A percentile compares a stretch with the other conserved stretches of the same genome.
phyloP scores from a whole-genome alignment of 2,888 invertebrate species.

The Hypomecis punctinalis region DNA sequence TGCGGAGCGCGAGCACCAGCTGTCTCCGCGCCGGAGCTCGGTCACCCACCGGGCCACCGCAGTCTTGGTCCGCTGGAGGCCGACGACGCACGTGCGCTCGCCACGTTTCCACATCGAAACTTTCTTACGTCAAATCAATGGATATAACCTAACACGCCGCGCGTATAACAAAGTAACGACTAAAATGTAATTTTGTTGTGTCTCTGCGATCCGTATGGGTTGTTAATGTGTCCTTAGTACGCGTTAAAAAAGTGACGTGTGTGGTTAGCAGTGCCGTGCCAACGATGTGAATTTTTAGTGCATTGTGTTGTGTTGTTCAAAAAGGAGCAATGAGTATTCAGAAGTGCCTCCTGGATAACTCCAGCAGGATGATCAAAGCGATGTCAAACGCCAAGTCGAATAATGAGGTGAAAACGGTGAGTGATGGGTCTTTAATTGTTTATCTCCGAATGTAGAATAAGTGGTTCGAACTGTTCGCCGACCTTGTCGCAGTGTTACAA shows the following conservation, averaged over 20 bases:
- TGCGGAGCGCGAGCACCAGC: constrained; percentile 52
- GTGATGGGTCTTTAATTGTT: constrained; percentile 42
- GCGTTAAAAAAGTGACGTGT: constrained; percentile 63
- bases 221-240: constrained; percentile 51
- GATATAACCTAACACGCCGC: constrained; percentile 82
- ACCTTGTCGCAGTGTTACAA: constrained; percentile 47
- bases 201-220: constrained; percentile 57
- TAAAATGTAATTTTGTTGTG: constrained; percentile 73
- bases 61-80: constrained; percentile 63
- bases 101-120: constrained; percentile 63
- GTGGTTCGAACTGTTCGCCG: constrained; percentile 35
- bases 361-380: constrained; percentile 82
- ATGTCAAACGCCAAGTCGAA: constrained; percentile 80
- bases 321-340: constrained; percentile 80
- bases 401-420: constrained; percentile 78
- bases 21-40: constrained; percentile 54
- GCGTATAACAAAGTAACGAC: constrained; percentile 55
- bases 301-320: constrained; percentile 53
- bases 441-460: constrained; percentile 23
- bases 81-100: constrained; percentile 52
- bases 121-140: constrained; percentile 84
- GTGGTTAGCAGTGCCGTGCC: constrained; percentile 61
- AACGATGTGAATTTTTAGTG: constrained; percentile 74
- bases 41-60: constrained; percentile 47
- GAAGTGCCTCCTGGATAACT: constrained; percentile 82